Percentiles rank a stretch among this genome's conserved stretches.
Evolutionary conservation across 2,113 vertebrate species (phyloP).

Genomic region (Nothocercus nigrocapillus): DNA sequence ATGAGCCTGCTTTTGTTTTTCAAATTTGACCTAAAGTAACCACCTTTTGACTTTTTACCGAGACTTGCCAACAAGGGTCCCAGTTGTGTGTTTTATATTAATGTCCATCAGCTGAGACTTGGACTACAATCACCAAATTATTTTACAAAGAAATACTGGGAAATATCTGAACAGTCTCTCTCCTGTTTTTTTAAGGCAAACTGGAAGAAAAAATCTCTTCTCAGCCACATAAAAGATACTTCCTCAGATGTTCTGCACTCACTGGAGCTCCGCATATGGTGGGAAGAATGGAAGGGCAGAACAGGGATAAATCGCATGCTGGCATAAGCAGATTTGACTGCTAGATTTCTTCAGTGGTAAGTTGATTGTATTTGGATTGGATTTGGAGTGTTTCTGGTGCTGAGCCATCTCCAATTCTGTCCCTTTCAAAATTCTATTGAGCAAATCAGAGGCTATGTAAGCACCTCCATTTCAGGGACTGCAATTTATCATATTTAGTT

Average conservation of each 20-base stretch:
- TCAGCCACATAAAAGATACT: neutral
- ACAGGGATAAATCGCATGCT: neutral
- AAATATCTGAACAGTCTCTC: neutral
- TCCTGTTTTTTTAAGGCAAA: neutral
- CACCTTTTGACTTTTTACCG: conserved; percentile 12
- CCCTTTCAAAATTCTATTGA: neutral
- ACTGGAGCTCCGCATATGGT: neutral
- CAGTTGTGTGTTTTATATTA: conserved; percentile 11
- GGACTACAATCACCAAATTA: neutral
- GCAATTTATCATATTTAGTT: neutral
- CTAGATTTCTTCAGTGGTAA: neutral
- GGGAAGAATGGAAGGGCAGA: conserved; percentile 5
- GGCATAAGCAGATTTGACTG: neutral
- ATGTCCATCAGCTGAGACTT: neutral
- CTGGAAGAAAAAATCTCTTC: conserved; percentile 18
- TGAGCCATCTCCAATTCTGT: neutral
- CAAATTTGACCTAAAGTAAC: neutral
- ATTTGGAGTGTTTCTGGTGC: neutral
- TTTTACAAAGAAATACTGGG: conserved; percentile 5
- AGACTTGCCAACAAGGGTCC: conserved; percentile 15
- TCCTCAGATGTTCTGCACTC: neutral
- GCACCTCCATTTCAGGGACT: neutral
- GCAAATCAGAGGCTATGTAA: neutral
- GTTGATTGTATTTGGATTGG: neutral
- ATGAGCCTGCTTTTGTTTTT: neutral